Base-by-base conservation (phyloP, 1,140 invertebrate genomes). In the Bemisia tabaci region DNA sequence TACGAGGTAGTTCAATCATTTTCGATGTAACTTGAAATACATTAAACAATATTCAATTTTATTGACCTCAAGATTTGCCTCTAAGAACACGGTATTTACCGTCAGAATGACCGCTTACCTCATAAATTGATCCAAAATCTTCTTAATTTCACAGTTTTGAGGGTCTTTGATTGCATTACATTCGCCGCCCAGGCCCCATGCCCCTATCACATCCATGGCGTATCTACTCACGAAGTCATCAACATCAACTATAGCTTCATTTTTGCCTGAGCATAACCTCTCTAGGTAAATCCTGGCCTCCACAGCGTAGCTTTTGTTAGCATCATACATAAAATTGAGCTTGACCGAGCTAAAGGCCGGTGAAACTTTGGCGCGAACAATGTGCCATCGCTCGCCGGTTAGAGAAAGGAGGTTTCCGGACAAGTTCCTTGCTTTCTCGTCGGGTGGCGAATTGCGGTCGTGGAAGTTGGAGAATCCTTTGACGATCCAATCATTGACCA, bases 131-230 rank as follows among this genome's bases (percentile, higher is more conserved):
- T n/a, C n/a, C n/a, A n/a, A n/a, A n/a, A n/a, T n/a, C n/a, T n/a
- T n/a, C n/a, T n/a, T n/a, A n/a, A n/a, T n/a, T n/a, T n/a, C n/a
- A n/a, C n/a, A n/a, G n/a, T n/a, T n/a, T n/a, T 83, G 72, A 0
- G 79, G 74, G 71, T 82, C 76, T 63, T 76, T 74, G 17, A 84
- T 77, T 9, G 82, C 79, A 62, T 84, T 81, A 67, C 82, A 81
- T 22, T 85, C 78, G 2, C 86, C 77, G 0, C 85, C 85, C 72
- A 86, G 85, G 12, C 82, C 84, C 33, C 83, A 81, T 26, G 76
- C 82, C 0, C 82, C 83, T 22, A 87, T 84, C 0, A 85, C 80
- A 73, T 87, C 85, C 58, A 84, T 85, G 0, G 83, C 81, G 69
- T 81, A 87, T 62, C 81, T 79, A 0, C 80, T 80, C 60, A 83